Conservation (phyloP, 2,888 invertebrate species). For the Drosophila fungiperda region DNA sequence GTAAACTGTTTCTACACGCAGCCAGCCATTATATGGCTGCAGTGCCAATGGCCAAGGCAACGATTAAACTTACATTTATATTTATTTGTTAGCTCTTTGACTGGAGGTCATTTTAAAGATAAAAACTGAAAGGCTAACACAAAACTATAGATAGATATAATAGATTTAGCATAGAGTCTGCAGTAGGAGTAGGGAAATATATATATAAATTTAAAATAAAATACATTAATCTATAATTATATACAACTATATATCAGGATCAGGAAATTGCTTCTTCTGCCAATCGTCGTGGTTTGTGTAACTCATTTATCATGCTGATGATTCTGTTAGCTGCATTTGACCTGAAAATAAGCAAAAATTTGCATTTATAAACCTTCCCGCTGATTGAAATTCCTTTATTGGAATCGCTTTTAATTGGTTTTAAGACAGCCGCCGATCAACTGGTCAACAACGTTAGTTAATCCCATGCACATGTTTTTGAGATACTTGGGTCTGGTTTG, state of each 20-base stretch:
- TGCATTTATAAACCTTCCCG: slow-evolving; percentile 9
- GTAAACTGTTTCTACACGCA: slow-evolving; percentile 36
- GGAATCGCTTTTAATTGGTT: slow-evolving; percentile 43
- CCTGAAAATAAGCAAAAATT: background rate
- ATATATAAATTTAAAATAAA: background rate
- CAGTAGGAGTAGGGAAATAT: background rate
- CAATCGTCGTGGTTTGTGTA: too few species aligned
- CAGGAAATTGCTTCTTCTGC: background rate
- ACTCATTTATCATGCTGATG: background rate
- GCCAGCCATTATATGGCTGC: slow-evolving; percentile 51
- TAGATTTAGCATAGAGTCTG: background rate
- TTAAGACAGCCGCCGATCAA: slow-evolving; percentile 6
- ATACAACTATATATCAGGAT: background rate
- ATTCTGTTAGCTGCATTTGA: background rate
- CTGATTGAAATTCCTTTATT: slow-evolving; percentile 34
- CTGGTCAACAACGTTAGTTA: slow-evolving; percentile 16
- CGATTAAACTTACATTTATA: slow-evolving; percentile 19
- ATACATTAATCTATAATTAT: background rate
- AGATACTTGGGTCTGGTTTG: slow-evolving; percentile 3
- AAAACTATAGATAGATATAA: background rate
- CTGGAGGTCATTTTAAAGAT: background rate
- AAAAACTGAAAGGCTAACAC: slow-evolving; percentile 4
- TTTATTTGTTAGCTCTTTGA: slow-evolving; percentile 17
- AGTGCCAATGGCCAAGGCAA: slow-evolving; percentile 58
- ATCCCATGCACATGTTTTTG: slow-evolving; percentile 12